A percentile compares a stretch with the other conserved stretches of the same genome.
Conservation (phyloP, 2,113 vertebrate genomes). For the Pelvicachromis taeniatus region DNA sequence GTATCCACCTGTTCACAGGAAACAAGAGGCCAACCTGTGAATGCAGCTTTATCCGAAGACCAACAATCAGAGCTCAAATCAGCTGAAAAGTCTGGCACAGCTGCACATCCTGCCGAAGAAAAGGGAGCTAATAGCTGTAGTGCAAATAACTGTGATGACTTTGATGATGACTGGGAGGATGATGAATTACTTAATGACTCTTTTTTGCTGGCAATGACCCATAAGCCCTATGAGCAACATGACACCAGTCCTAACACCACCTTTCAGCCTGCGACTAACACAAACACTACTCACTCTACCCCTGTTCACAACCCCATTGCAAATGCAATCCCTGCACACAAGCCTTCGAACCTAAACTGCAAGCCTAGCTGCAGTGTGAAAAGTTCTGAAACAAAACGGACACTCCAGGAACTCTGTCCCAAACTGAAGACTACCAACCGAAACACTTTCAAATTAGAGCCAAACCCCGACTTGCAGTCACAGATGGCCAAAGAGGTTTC, state of each 20-base stretch:
- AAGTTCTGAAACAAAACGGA: not conserved
- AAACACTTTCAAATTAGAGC: slow-evolving; percentile 48
- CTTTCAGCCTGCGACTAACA: not conserved
- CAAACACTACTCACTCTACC: slow-evolving; percentile 10
- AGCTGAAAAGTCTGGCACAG: not conserved
- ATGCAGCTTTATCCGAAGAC: not conserved
- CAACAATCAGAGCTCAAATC: not conserved
- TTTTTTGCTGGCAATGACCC: slow-evolving; percentile 76
- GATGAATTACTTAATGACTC: slow-evolving; percentile 81
- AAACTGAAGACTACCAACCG: slow-evolving; percentile 50
- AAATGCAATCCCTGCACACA: not conserved
- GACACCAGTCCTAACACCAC: not conserved
- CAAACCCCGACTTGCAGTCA: slow-evolving; percentile 44
- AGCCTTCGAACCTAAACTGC: not conserved
- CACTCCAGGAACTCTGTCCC: slow-evolving; percentile 40
- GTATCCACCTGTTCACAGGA: slow-evolving; percentile 50
- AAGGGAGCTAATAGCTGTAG: slow-evolving; percentile 6
- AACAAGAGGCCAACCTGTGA: not conserved
- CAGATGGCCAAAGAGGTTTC: not conserved
- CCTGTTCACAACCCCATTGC: slow-evolving; percentile 1
- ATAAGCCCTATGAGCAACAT: slow-evolving; percentile 47
- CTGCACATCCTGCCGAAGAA: not conserved
- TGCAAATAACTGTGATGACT: slow-evolving; percentile 56
- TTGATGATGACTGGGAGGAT: slow-evolving; percentile 85
- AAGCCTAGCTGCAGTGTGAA: not conserved